Percentiles rank a stretch among this genome's conserved stretches.
These are phyloP conservation scores for Pelosia muscerda DNA, from an alignment of 2,888 invertebrate genomes.

Conservation along the genomic window DNA sequence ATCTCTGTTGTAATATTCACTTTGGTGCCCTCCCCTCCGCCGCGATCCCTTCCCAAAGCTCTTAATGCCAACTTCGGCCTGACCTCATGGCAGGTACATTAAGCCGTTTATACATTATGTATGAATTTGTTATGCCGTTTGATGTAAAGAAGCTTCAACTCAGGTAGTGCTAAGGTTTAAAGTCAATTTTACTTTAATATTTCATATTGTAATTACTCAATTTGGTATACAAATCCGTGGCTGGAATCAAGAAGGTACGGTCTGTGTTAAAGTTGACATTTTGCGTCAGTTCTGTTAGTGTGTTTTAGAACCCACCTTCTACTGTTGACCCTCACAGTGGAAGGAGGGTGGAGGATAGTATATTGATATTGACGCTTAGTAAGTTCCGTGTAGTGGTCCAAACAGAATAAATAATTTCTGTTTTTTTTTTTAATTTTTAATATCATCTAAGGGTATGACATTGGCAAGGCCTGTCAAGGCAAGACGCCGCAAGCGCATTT, in stretches of 20 bases:
- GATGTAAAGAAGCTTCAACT: slow-evolving; percentile 85
- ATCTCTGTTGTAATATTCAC: slow-evolving; percentile 83
- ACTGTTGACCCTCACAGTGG: too few species aligned
- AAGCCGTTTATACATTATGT: slow-evolving; percentile 87
- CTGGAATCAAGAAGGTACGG: neutral
- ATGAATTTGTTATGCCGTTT: slow-evolving; percentile 87
- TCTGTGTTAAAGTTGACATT: neutral
- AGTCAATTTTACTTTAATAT: slow-evolving; percentile 66
- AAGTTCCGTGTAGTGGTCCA: too few species aligned
- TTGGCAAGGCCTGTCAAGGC: too few species aligned
- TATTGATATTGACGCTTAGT: too few species aligned
- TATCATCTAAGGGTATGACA: too few species aligned
- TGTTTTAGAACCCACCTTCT: too few species aligned
- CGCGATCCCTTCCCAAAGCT: slow-evolving; percentile 79
- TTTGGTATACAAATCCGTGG: slow-evolving; percentile 21
- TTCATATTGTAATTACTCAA: slow-evolving; percentile 46
- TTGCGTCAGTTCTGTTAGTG: neutral
- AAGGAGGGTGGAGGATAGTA: too few species aligned
- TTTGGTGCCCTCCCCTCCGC: slow-evolving; percentile 67
- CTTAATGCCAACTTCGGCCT: slow-evolving; percentile 84
- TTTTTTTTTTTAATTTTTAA: too few species aligned
- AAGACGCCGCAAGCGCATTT: too few species aligned
- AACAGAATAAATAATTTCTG: too few species aligned
- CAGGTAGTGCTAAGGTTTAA: slow-evolving; percentile 81
- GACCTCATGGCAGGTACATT: slow-evolving; percentile 86